Evolutionary conservation across 2,113 vertebrate genomes (phyloP), one percentile per base, ranked within the genome.

Genomic region (Furnarius figulus): DNA sequence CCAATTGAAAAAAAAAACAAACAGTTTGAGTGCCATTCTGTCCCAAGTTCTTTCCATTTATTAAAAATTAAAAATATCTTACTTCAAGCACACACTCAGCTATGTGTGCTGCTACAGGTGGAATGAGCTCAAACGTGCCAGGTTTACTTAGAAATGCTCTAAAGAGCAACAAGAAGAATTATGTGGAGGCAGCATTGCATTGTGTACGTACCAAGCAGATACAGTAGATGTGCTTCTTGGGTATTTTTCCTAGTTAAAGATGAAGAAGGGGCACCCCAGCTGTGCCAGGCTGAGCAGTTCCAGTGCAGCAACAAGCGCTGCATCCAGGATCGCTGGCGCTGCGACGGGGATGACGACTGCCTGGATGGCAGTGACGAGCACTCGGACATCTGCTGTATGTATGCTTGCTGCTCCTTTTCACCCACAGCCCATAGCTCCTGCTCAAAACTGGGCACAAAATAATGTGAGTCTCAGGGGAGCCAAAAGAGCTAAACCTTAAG

Each of bases 341-440:
- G 99, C 56, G 99, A 99, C 16, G 99, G 99, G 3, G 99, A 99
- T 27, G 98, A 99, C 53, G 99, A 99, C 95, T 99, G 99, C 78
- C 97, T 99, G 67, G 99, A 99, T 24, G 98, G 99, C 76, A 99
- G 99, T 9, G 99, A 99, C 78, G 99, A 99, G 93, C 98, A 98
- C 67, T 75, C 97, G 8, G 98, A 98, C 42, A 98, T 98, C 86
- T 99, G 99, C 97, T 98, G 99, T 99, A 98, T 20, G 98, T 98
- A 87, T 68, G 61, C 55, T 52, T 68, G 61, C 55, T 52, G 25
- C 50, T 28, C 9, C 50, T 70, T 24, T 5, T 3, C 28, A 33
- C 20, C 39, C 53, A 2, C 16, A 22, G 1, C 3, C 63, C n/a
- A 0, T 27, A 22, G 12, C 30, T 23, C 1, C 2, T 58, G 62